Evolutionary conservation across 2,113 vertebrate genomes (phyloP).

Genomic region (Panurus biarmicus): DNA sequence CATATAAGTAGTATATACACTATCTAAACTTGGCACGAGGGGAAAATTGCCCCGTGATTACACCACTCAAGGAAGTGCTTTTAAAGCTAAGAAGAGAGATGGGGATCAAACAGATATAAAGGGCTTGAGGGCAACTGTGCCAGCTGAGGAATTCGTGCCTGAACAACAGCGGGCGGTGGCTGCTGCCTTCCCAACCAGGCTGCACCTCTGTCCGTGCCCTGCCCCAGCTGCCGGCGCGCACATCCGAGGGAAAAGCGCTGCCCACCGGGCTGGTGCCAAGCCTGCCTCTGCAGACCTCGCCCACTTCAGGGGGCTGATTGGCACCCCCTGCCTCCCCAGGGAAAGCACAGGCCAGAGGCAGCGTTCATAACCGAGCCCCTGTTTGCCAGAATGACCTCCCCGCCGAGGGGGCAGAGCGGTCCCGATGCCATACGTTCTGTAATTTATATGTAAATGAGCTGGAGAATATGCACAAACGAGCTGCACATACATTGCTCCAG

Average conservation of each 20-base stretch:
- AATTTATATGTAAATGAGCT: constrained; percentile 51
- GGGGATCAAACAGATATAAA: constrained; percentile 46
- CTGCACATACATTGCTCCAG: not conserved
- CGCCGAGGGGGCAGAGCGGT: rapidly evolving
- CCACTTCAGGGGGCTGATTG: not conserved
- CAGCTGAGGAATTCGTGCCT: constrained; percentile 44
- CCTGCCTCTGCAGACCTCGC: not conserved
- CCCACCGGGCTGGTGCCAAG: rapidly evolving
- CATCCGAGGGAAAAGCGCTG: rapidly evolving
- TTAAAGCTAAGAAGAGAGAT: constrained; percentile 36
- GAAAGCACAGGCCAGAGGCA: not conserved
- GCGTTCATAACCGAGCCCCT: not conserved
- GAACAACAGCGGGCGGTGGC: not conserved
- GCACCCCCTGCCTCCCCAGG: not conserved
- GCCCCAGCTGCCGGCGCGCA: rapidly evolving
- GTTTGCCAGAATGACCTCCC: not conserved
- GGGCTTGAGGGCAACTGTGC: constrained; percentile 19
- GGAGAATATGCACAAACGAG: not conserved
- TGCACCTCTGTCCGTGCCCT: not conserved
- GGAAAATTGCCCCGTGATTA: constrained; percentile 56
- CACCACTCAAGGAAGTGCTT: constrained; percentile 57
- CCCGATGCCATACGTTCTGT: not conserved
- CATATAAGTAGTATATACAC: constrained; percentile 12
- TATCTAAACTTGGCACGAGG: constrained; percentile 50
- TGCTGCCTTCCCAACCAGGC: not conserved